Base-by-base conservation (phyloP, 2,113 vertebrate species). In the Hylia prasina region DNA sequence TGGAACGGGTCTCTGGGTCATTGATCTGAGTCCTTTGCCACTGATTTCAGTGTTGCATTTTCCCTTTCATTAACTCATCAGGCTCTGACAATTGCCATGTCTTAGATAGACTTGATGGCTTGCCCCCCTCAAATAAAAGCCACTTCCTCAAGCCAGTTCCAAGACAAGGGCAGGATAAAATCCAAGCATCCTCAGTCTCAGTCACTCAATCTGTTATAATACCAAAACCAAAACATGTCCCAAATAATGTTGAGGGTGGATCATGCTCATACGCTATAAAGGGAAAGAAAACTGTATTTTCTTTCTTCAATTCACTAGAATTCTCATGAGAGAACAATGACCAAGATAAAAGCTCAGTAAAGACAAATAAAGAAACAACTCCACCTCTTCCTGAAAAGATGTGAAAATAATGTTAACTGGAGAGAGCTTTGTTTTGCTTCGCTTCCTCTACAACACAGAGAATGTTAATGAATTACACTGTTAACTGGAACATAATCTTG, bases 401-500 rank as follows among this genome's bases (percentile, higher is more conserved):
- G 83, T 84, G 71, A 96, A 96, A 94, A 76, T 88, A 86, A 54
- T 82, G 50, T 93, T 96, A 94, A 87, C 72, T 69, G 92, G 78
- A 88, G 65, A 92, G 89, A 90, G 86, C 44, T 79, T 50, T 87
- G 45, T 87, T 96, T 97, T 97, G 90, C 54, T 96, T 96, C 79
- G 40, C 89, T 96, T 95, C 90, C 91, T 94, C 44, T 94, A 76
- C 89, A 97, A 35, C 79, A 96, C 61, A 95, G 88, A 91, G 90
- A 96, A 96, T 96, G 54, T 42, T 96, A 97, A 98, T 97, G 93
- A 97, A 96, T 96, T 97, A 83, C 58, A 69, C 83, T 93, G 64
- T 93, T 94, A 98, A 97, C 81, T 97, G 96, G 97, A 97, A 96
- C 94, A 95, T 96, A 93, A 96, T 97, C 87, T 90, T 94, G 91